Evolutionary conservation across 2,113 vertebrate species (phyloP).

Genomic region (Lontra canadensis): DNA sequence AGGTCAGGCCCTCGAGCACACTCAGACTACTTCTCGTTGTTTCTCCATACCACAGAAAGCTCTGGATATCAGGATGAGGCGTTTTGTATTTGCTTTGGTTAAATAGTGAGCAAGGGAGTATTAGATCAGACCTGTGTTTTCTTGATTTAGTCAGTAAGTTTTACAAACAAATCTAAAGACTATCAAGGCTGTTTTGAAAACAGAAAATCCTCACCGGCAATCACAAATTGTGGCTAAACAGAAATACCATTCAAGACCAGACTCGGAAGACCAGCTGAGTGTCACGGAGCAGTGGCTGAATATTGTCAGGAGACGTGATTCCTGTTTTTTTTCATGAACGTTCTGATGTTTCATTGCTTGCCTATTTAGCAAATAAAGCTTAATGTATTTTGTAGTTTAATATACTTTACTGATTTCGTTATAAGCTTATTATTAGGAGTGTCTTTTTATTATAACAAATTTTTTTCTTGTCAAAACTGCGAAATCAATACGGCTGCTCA

Average conservation of each 20-base stretch:
- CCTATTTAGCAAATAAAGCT: conserved; percentile 32
- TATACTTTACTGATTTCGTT: conserved; percentile 53
- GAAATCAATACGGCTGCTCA: conserved; percentile 53
- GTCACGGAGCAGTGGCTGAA: not conserved
- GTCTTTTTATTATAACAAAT: conserved; percentile 55
- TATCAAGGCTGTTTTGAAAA: conserved; percentile 4
- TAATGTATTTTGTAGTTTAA: conserved; percentile 55
- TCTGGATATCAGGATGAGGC: not conserved
- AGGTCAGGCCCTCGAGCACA: not conserved
- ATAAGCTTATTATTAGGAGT: conserved; percentile 52
- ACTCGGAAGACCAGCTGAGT: not conserved
- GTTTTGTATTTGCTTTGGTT: conserved; percentile 14
- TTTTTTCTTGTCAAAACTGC: conserved; percentile 48
- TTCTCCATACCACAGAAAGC: not conserved
- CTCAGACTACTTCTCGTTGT: not conserved
- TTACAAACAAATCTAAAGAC: conserved; percentile 39
- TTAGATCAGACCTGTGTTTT: not conserved
- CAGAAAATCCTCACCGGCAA: conserved; percentile 24
- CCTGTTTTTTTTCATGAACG: not conserved
- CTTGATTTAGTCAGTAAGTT: conserved; percentile 26
- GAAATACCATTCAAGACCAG: conserved; percentile 13
- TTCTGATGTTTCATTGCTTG: not conserved
- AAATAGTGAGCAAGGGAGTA: not conserved
- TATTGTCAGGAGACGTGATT: not conserved
- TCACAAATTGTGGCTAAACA: not conserved